Evolutionary conservation across 2,888 invertebrate genomes (phyloP).

Genomic region (Lasius fuliginosus): DNA sequence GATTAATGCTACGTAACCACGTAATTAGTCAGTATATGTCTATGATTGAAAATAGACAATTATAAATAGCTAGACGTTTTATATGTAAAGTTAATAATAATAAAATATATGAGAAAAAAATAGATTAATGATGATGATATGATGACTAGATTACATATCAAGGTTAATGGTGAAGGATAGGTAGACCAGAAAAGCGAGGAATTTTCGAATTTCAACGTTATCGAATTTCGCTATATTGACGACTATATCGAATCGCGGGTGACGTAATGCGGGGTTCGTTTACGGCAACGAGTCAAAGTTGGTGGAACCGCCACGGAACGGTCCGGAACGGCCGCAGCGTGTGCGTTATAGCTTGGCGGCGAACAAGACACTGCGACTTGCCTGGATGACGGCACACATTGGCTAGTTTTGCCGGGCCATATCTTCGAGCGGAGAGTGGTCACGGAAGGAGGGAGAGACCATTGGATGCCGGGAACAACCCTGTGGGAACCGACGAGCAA

Average conservation of each 20-base stretch:
- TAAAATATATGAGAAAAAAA: background rate
- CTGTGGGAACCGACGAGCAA: constrained; percentile 62
- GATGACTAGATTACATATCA: background rate
- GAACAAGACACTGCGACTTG: constrained; percentile 49
- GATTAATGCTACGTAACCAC: background rate
- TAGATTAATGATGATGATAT: background rate
- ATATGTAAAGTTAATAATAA: background rate
- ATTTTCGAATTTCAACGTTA: background rate
- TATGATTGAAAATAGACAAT: background rate
- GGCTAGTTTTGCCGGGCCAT: constrained; percentile 54
- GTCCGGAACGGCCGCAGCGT: constrained; percentile 42
- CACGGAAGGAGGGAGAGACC: constrained; percentile 67
- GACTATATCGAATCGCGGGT: background rate
- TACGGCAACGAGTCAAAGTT: constrained; percentile 45
- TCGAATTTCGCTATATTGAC: background rate
- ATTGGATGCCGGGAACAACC: constrained; percentile 62
- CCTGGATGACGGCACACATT: constrained; percentile 45
- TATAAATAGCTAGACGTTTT: background rate
- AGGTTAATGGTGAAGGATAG: background rate
- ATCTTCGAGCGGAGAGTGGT: constrained; percentile 57
- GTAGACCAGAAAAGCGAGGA: background rate
- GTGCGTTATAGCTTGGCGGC: constrained; percentile 60
- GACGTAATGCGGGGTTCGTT: constrained; percentile 49
- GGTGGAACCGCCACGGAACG: background rate
- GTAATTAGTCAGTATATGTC: background rate